Evolutionary conservation across 1,140 invertebrate genomes (phyloP).

Genomic region (Mamestra configurata): DNA sequence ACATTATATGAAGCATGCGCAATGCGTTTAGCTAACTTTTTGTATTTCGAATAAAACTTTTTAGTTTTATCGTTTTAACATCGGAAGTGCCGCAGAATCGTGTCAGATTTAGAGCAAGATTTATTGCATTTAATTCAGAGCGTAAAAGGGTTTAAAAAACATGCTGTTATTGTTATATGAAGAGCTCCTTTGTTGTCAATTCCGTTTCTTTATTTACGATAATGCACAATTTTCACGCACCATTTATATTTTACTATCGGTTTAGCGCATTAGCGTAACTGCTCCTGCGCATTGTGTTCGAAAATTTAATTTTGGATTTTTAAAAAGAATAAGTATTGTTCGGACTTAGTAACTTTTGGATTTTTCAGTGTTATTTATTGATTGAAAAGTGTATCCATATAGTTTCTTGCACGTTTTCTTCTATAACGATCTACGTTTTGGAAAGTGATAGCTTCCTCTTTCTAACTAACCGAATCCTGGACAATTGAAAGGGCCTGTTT

Average conservation of each 20-base stretch:
- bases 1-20: conserved; percentile 6
- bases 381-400: too few relatives aligned
- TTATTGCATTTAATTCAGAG: conserved; percentile 65
- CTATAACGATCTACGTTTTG: too few relatives aligned
- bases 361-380: too few relatives aligned
- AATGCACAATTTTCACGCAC: conserved; percentile 67
- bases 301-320: conserved; percentile 33
- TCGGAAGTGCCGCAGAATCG: conserved; percentile 35
- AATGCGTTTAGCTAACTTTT: not conserved
- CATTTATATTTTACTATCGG: conserved; percentile 66
- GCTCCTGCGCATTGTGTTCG: conserved; percentile 29
- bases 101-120: conserved; percentile 62
- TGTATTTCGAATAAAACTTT: not conserved
- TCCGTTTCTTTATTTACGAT: conserved; percentile 68
- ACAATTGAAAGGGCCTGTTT: too few relatives aligned
- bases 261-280: conserved; percentile 51
- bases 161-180: conserved; percentile 58
- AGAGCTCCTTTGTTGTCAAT: conserved; percentile 62
- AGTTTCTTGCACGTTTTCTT: too few relatives aligned
- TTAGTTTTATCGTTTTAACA: conserved; percentile 32
- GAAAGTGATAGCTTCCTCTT: too few relatives aligned
- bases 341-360: not conserved
- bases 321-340: not conserved
- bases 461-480: too few relatives aligned
- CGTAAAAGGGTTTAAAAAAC: conserved; percentile 63